These are phyloP conservation scores for Microhierax caerulescens DNA, from an alignment of 2,797 vertebrate genomes.

Conservation along the genomic window DNA sequence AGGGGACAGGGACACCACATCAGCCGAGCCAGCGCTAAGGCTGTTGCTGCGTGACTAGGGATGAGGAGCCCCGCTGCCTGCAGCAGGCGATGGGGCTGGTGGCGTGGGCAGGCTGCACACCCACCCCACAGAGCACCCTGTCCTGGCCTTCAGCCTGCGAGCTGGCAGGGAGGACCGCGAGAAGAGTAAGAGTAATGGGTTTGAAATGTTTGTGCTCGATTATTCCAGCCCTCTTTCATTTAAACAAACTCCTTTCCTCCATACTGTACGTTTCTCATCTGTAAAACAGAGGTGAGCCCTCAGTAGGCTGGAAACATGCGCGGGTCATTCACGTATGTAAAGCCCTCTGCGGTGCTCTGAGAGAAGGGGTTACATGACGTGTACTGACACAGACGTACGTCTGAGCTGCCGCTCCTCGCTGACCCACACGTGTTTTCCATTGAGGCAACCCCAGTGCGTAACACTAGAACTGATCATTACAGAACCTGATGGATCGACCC, in stretches of 20 bases:
- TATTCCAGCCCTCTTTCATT: neutral
- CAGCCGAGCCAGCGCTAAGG: slow-evolving; percentile 50
- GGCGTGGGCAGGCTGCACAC: neutral
- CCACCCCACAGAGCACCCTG: neutral
- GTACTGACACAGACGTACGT: rapidly evolving
- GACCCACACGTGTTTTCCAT: neutral
- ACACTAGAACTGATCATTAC: neutral
- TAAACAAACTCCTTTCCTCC: neutral
- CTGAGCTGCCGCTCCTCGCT: neutral
- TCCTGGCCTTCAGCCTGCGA: neutral
- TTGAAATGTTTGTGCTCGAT: neutral
- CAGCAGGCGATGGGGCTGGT: slow-evolving; percentile 70
- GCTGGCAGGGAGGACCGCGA: neutral
- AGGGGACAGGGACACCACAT: neutral
- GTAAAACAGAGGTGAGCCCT: neutral
- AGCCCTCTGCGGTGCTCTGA: neutral
- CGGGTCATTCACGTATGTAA: rapidly evolving
- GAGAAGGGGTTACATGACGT: neutral
- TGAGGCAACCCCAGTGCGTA: neutral
- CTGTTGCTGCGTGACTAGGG: slow-evolving; percentile 77
- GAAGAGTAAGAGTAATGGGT: neutral
- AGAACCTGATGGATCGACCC: rapidly evolving
- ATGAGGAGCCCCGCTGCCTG: slow-evolving; percentile 63
- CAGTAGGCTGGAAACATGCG: rapidly evolving
- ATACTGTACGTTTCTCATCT: neutral